These are phyloP conservation scores for Zaprionus camerounensis DNA, from an alignment of 1,140 invertebrate species.

Conservation along the genomic window DNA sequence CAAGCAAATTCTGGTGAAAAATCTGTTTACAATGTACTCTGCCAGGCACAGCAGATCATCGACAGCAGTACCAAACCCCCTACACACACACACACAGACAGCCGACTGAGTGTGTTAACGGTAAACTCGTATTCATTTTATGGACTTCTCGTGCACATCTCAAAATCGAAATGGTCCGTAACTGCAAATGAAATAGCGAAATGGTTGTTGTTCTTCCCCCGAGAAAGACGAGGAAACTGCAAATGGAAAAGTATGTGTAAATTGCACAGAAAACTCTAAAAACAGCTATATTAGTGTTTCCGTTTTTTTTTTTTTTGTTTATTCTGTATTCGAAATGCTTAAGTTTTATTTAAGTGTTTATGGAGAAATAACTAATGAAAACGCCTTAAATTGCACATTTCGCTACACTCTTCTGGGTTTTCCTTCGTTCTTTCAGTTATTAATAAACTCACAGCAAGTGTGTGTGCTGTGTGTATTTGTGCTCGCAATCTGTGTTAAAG, in stretches of 20 bases:
- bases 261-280: conserved; percentile 75
- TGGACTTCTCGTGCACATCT: conserved; percentile 72
- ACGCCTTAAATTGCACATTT: conserved; percentile 73
- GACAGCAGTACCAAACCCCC: conserved; percentile 23
- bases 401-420: conserved; percentile 44
- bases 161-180: conserved; percentile 70
- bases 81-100: neutral
- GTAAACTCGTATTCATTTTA: conserved; percentile 61
- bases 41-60: neutral
- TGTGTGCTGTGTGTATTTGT: conserved; percentile 21
- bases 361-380: conserved; percentile 82
- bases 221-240: neutral
- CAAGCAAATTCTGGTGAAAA: conserved; percentile 17
- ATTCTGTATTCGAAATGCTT: conserved; percentile 67
- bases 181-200: conserved; percentile 68
- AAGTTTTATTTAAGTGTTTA: conserved; percentile 81
- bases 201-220: conserved; percentile 36
- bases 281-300: conserved; percentile 48
- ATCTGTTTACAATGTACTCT: conserved; percentile 32
- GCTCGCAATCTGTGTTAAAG: conserved; percentile 69
- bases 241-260: conserved; percentile 38
- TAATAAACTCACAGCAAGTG: conserved; percentile 58
- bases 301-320: conserved; percentile 1
- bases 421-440: conserved; percentile 50
- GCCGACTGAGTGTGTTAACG: conserved; percentile 59